These are phyloP conservation scores for Sarcophaga variegata DNA, from an alignment of 2,888 invertebrate genomes.

Conservation along the genomic window DNA sequence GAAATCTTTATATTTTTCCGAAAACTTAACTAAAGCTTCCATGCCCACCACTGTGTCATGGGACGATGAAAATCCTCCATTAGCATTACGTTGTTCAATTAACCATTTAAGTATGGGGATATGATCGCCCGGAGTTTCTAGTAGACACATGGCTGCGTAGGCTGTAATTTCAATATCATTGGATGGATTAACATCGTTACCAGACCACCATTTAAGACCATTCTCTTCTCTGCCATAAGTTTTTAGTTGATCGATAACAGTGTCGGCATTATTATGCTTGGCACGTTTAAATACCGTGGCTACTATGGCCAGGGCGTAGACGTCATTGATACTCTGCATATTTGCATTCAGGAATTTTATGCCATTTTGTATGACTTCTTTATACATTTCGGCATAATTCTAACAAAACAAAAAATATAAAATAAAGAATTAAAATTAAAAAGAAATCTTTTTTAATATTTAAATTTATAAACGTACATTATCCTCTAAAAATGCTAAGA, in stretches of 20 bases:
- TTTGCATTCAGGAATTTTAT: conserved; percentile 88
- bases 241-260: conserved; percentile 84
- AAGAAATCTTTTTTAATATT: no score
- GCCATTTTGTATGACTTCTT: conserved; percentile 88
- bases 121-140: conserved; percentile 75
- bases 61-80: conserved; percentile 88
- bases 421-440: no score
- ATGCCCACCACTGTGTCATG: conserved; percentile 89
- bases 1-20: conserved; percentile 82
- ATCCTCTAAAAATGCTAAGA: conserved; percentile 87
- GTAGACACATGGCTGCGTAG: conserved; percentile 89
- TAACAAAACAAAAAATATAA: conserved; percentile 40
- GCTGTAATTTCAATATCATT: conserved; percentile 90
- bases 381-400: conserved; percentile 81
- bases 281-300: conserved; percentile 90
- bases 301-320: conserved; percentile 90
- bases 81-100: conserved; percentile 84
- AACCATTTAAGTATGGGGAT: conserved; percentile 87
- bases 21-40: conserved; percentile 85
- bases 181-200: conserved; percentile 91
- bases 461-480: conserved; percentile 75
- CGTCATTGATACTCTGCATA: conserved; percentile 85
- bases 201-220: conserved; percentile 89
- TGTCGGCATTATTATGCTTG: conserved; percentile 86
- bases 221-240: conserved; percentile 80